phyloP scores from a whole-genome alignment of 2,113 vertebrate genomes.

The Brienomyrus brachyistius region DNA sequence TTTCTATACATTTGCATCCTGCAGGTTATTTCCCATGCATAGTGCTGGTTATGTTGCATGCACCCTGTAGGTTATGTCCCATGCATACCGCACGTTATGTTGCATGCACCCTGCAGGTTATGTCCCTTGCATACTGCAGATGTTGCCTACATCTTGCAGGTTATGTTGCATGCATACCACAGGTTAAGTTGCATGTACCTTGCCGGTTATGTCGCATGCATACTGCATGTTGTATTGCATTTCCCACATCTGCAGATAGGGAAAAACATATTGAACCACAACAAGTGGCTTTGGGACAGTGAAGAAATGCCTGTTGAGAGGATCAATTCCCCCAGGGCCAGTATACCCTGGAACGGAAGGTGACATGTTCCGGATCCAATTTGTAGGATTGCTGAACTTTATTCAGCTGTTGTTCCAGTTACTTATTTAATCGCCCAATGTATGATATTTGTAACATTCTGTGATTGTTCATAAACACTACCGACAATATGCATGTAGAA shows the following conservation, averaged over 20 bases:
- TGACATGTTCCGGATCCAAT: not conserved
- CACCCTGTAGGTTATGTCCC: not conserved
- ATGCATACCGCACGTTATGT: not conserved
- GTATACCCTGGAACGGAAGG: constrained; percentile 71
- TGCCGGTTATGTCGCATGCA: not conserved
- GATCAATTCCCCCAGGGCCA: constrained; percentile 92
- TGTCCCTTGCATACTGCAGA: too few species aligned
- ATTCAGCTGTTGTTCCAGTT: not conserved
- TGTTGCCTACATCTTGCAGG: too few species aligned
- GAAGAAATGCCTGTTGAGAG: constrained; percentile 83
- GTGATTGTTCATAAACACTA: too few species aligned
- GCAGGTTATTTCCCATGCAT: not conserved
- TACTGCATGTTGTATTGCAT: too few species aligned
- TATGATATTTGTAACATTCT: not conserved
- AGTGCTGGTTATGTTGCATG: too few species aligned
- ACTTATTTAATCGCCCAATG: not conserved
- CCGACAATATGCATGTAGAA: not conserved
- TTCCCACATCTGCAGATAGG: not conserved
- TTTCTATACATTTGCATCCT: not conserved
- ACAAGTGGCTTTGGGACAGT: constrained; percentile 88
- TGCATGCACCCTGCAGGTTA: constrained; percentile 71
- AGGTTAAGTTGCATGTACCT: too few species aligned
- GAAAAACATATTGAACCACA: constrained; percentile 47
- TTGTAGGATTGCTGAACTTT: not conserved
- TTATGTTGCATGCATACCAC: too few species aligned